A percentile compares a stretch with the other conserved stretches of the same genome.
Conservation (phyloP, 2,113 vertebrate genomes). For the Sturnira hondurensis region DNA sequence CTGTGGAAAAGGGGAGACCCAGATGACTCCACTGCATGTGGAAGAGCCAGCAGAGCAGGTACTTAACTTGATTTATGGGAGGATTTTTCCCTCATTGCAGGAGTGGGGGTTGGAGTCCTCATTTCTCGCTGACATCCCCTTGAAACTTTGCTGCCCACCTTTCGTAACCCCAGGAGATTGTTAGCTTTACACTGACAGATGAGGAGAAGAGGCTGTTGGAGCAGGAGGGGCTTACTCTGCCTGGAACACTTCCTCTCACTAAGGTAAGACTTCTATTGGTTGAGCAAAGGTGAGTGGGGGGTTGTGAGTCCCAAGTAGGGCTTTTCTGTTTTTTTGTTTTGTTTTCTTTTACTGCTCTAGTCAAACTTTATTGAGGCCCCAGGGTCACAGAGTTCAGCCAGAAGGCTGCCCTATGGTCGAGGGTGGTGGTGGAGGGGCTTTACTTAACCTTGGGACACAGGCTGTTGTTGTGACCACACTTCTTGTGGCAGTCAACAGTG, state of each 20-base stretch:
- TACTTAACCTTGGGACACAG: too few relatives aligned
- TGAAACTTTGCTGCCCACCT: neutral
- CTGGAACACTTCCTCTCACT: slow-evolving; percentile 86
- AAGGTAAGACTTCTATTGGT: slow-evolving; percentile 81
- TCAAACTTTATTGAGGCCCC: too few relatives aligned
- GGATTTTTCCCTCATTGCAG: neutral
- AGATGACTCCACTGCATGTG: neutral
- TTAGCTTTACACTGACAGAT: slow-evolving; percentile 86
- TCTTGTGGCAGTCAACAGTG: too few relatives aligned
- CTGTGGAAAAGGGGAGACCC: neutral
- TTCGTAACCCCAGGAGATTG: slow-evolving; percentile 77
- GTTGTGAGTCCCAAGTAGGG: neutral
- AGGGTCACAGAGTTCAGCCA: too few relatives aligned
- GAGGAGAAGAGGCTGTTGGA: slow-evolving; percentile 89
- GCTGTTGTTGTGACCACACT: too few relatives aligned
- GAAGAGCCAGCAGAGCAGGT: neutral
- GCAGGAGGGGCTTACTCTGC: slow-evolving; percentile 87
- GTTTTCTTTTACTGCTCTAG: too few relatives aligned
- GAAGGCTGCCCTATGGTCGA: too few relatives aligned
- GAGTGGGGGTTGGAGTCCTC: neutral
- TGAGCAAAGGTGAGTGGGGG: neutral
- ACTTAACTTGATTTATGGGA: neutral
- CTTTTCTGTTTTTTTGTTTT: too few relatives aligned
- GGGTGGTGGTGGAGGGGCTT: too few relatives aligned
- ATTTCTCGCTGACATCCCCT: neutral